Percentiles rank a stretch among this genome's conserved stretches.
These are phyloP conservation scores for Betta splendens DNA, from an alignment of 2,797 vertebrate genomes.

Conservation along the genomic window DNA sequence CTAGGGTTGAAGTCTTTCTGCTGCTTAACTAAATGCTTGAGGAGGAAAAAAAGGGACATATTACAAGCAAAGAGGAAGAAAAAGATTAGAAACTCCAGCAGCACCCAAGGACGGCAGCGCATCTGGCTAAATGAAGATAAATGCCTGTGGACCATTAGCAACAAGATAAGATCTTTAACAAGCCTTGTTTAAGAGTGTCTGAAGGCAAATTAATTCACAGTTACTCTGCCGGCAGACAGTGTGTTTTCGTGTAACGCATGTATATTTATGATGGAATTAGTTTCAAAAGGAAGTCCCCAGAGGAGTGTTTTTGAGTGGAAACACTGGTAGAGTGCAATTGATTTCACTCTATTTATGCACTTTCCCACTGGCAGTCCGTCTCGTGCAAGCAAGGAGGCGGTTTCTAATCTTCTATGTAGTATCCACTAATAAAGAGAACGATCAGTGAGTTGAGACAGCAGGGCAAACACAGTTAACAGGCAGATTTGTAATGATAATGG, in stretches of 20 bases:
- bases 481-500: conserved; percentile 81
- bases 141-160: conserved; percentile 85
- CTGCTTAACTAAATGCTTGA: conserved; percentile 64
- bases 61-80: conserved; percentile 45
- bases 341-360: conserved; percentile 85
- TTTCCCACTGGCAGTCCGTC: conserved; percentile 79
- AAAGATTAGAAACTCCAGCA: conserved; percentile 63
- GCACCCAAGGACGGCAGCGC: conserved; percentile 74
- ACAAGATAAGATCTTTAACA: conserved; percentile 86
- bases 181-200: conserved; percentile 85
- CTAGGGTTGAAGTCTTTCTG: conserved; percentile 54
- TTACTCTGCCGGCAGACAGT: conserved; percentile 78
- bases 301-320: conserved; percentile 85
- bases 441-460: conserved; percentile 77
- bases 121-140: conserved; percentile 84
- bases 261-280: conserved; percentile 88
- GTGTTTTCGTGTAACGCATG: conserved; percentile 82
- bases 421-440: conserved; percentile 82
- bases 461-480: conserved; percentile 79
- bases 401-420: conserved; percentile 82
- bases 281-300: conserved; percentile 84
- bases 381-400: conserved; percentile 69
- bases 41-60: conserved; percentile 45
- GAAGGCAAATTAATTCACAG: conserved; percentile 87
- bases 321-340: conserved; percentile 83